phyloP scores from a whole-genome alignment of 2,888 invertebrate genomes.

The Hirtodrosophila confusa region DNA sequence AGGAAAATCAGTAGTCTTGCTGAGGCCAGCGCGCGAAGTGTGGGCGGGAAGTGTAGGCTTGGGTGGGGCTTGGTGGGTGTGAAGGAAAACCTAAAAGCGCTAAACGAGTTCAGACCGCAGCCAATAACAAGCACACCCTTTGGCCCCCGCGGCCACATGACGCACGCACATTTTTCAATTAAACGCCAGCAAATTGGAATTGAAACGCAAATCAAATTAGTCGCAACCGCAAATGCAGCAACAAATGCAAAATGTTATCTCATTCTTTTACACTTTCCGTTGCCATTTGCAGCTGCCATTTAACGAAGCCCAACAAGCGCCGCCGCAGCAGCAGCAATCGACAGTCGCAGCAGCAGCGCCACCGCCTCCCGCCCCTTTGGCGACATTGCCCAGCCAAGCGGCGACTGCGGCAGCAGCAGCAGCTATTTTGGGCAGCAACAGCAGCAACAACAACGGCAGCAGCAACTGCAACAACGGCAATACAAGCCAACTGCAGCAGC shows the following conservation, averaged over 20 bases:
- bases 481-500: slow-evolving; percentile 35
- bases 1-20: background rate
- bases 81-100: slow-evolving; percentile 49
- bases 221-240: slow-evolving; percentile 22
- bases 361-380: slow-evolving; percentile 71
- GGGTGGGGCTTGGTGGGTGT: background rate
- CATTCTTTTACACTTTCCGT: slow-evolving; percentile 19
- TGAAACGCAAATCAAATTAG: slow-evolving; percentile 76
- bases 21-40: background rate
- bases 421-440: slow-evolving; percentile 46
- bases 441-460: slow-evolving; percentile 33
- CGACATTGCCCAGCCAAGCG: slow-evolving; percentile 70
- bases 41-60: background rate
- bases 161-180: slow-evolving; percentile 64
- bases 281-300: slow-evolving; percentile 68
- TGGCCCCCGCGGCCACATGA: slow-evolving; percentile 30
- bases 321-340: slow-evolving; percentile 55
- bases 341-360: slow-evolving; percentile 65
- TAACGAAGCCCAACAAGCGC: slow-evolving; percentile 76
- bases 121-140: slow-evolving; percentile 14
- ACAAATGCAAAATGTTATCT: slow-evolving; percentile 35
- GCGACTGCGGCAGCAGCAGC: slow-evolving; percentile 57
- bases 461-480: slow-evolving; percentile 30
- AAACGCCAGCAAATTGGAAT: slow-evolving; percentile 65
- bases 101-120: slow-evolving; percentile 3